Percentiles rank a stretch among this genome's conserved stretches.
Conservation (phyloP, 2,888 invertebrate species). For the Aphodius granarius region DNA sequence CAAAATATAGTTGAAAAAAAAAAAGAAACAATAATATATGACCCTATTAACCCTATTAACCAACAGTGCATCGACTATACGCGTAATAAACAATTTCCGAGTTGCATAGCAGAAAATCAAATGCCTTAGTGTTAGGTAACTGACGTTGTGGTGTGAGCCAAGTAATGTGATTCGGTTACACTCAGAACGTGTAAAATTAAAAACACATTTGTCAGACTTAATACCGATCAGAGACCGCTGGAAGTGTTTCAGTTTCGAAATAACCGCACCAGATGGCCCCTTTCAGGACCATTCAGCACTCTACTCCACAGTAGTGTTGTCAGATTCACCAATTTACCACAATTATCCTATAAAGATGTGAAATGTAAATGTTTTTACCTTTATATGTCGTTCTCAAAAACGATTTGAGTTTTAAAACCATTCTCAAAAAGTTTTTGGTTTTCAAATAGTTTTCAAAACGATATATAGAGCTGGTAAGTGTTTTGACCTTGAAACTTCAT, state of each 20-base stretch:
- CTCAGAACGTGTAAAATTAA: not conserved
- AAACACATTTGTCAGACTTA: not conserved
- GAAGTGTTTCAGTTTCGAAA: not conserved
- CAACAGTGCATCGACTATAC: not conserved
- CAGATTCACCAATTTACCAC: no score
- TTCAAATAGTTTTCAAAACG: no score
- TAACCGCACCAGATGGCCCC: not conserved
- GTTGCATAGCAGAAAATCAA: not conserved
- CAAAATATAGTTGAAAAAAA: not conserved
- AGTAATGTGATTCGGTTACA: not conserved
- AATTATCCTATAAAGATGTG: no score
- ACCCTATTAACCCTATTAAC: not conserved
- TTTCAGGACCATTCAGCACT: not conserved
- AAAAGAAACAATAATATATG: not conserved
- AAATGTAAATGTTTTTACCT: no score
- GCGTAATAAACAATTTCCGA: not conserved
- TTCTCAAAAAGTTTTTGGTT: no score
- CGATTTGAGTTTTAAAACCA: no score
- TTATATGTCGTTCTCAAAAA: no score
- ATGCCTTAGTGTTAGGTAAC: not conserved
- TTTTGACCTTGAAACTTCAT: no score
- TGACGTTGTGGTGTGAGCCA: not conserved
- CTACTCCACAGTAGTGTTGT: no score
- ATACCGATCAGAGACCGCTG: not conserved
- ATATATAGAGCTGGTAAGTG: no score